Base-by-base conservation (phyloP, 64 coral and sea anemone species). In the Stichodactyla mertensii region DNA sequence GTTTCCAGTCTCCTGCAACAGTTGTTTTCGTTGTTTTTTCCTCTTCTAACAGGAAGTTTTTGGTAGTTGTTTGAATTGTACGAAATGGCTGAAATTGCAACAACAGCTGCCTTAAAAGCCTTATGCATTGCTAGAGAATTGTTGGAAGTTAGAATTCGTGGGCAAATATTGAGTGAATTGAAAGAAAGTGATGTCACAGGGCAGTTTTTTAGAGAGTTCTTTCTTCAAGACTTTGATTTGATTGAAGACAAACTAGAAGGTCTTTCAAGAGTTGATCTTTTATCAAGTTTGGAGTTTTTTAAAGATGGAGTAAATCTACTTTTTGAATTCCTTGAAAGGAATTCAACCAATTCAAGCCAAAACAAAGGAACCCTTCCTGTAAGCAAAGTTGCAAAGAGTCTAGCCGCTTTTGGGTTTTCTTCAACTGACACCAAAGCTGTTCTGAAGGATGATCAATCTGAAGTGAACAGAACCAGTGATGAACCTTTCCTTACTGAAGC, bases 221-320 rank as follows among this genome's bases (percentile, higher is more conserved):
- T 94, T n/a, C 54, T 90, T 26, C 26, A 52, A 54, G 82, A 90
- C 80, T 59, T 94, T 12, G 55, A 94, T 22, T 20, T 64, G 59
- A 77, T 92, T 18, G 77, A 89, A 52, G 66, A 45, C 6, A 91
- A 89, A 23, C 70, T 92, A 20, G 87, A 92, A 52, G 82, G 52
- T 57, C n/a, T 95, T 57, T 71, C 89, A 16, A 85, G 57, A 71
- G 84, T 60, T 16, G 87, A 88, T 87, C 83, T 95, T 16, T 55
- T 89, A 18, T 54, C 71, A 13, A 92, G 93, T 45, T 67, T 94
- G 5, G 79, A 54, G 56, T 78, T 87, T 57, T 90, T 94, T n/a
- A 52, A 86, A 58, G 89, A 95, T 91, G 93, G 93, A 6, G 55
- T 89, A 31, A 53, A 55, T 20, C 71, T 88, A 52, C 61, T 91